Conservation (phyloP, 2,113 vertebrate genomes). For the Vicugna pacos region DNA sequence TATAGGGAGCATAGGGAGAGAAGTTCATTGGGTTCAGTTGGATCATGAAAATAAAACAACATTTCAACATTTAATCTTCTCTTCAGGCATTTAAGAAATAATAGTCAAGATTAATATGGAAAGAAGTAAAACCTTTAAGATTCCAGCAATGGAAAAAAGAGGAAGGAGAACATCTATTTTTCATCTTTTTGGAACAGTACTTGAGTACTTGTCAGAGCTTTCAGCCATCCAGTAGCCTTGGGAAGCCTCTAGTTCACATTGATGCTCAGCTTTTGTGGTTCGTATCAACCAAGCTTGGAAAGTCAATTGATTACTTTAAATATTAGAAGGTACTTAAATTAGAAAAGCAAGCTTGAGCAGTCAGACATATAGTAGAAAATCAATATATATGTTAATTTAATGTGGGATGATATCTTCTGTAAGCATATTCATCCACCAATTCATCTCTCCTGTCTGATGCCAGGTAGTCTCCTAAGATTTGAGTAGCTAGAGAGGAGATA, state of each 20-base stretch:
- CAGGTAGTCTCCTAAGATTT: neutral
- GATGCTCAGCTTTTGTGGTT: neutral
- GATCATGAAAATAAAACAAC: neutral
- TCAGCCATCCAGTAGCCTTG: neutral
- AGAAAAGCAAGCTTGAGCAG: neutral
- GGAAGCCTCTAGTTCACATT: slow-evolving; percentile 5
- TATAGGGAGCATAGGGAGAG: neutral
- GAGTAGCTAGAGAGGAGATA: neutral
- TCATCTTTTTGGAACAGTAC: neutral
- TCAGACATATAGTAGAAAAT: neutral
- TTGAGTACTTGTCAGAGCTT: neutral
- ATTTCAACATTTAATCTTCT: slow-evolving; percentile 44
- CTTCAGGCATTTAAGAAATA: slow-evolving; percentile 10
- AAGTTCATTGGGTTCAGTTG: neutral
- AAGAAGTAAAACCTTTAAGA: neutral
- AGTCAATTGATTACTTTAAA: neutral
- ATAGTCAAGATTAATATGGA: neutral
- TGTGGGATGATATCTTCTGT: neutral
- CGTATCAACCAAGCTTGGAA: neutral
- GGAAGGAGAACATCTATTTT: neutral
- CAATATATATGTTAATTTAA: slow-evolving; percentile 6
- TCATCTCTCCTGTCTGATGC: neutral
- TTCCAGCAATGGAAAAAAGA: neutral
- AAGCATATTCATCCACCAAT: neutral
- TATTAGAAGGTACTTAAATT: neutral